Evolutionary conservation across 2,888 invertebrate species (phyloP).

Genomic region (Steinernema carpocapsae): DNA sequence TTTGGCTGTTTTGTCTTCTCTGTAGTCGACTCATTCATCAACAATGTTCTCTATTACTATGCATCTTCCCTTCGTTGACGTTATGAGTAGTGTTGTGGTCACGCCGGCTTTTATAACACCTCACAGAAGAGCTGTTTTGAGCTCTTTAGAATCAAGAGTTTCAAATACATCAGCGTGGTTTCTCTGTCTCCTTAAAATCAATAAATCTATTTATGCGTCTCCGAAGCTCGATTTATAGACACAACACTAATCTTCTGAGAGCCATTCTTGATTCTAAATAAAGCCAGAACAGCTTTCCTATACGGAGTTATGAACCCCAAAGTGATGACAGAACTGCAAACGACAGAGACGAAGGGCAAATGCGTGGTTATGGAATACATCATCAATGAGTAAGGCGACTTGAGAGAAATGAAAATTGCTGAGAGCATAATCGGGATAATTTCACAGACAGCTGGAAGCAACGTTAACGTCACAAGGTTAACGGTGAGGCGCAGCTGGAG

Average conservation of each 20-base stretch:
- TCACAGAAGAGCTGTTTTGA: neutral
- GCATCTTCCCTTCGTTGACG: neutral
- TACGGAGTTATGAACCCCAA: slow-evolving; percentile 16
- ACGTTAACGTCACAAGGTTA: too few species aligned
- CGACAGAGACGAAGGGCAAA: neutral
- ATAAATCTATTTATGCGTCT: too few species aligned
- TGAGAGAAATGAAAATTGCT: neutral
- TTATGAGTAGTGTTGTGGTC: neutral
- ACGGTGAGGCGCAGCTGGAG: neutral
- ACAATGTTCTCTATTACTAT: neutral
- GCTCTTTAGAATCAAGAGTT: too few species aligned
- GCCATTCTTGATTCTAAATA: too few species aligned
- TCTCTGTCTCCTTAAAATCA: too few species aligned
- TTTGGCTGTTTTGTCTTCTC: neutral
- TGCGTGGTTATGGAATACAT: neutral
- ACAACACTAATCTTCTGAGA: too few species aligned
- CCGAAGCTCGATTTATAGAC: too few species aligned
- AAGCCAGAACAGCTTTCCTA: neutral
- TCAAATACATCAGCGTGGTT: too few species aligned
- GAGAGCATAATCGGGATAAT: neutral
- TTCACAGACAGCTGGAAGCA: neutral
- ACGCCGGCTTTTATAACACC: neutral
- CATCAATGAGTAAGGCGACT: neutral
- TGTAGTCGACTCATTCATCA: neutral
- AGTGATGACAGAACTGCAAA: neutral